phyloP scores from a whole-genome alignment of 2,797 vertebrate genomes.

The Nyctalus aviator region DNA sequence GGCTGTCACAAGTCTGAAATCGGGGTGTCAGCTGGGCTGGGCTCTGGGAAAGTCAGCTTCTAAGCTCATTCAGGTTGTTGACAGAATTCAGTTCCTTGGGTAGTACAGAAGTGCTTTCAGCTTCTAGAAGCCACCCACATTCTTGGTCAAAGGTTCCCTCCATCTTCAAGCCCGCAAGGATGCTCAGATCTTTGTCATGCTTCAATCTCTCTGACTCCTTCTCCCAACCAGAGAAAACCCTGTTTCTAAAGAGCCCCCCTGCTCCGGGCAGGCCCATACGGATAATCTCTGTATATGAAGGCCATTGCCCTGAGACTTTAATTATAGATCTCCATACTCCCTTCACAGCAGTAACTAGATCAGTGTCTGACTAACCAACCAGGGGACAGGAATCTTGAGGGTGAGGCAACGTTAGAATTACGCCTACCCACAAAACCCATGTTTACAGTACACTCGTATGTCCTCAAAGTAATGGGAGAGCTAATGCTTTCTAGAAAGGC shows the following conservation, averaged over 20 bases:
- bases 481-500: background rate
- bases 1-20: no score
- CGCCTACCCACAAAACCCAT: background rate
- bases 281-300: background rate
- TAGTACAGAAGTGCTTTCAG: no score
- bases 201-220: background rate
- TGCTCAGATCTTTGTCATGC: no score
- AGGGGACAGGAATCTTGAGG: background rate
- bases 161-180: no score
- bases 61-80: no score
- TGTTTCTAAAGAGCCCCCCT: background rate
- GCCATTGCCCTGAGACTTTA: background rate
- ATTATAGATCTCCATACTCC: background rate
- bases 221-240: background rate
- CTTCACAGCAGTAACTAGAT: background rate
- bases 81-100: no score
- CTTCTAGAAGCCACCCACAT: no score
- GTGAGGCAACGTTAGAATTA: background rate
- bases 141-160: no score
- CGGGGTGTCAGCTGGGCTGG: no score
- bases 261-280: accelerated
- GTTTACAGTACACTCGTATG: background rate
- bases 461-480: background rate
- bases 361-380: background rate
- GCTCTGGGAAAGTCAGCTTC: no score